Base-by-base conservation (phyloP, 2,888 invertebrate species). In the Trichogramma evanescens region DNA sequence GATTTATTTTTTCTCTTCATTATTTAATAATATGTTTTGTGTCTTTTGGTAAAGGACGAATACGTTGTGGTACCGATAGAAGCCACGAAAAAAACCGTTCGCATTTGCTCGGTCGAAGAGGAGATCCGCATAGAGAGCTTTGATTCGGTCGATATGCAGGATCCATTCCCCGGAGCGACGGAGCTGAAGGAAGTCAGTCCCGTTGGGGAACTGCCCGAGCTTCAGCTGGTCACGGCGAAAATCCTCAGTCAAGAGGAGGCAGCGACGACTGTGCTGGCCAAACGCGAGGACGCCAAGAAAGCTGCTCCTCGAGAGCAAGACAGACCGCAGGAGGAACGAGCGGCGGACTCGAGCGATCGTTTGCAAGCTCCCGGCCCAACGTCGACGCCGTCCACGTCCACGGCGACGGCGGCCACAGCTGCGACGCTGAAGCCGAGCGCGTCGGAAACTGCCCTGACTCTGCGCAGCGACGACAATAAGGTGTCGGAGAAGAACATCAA, bases 401-500 rank as follows among this genome's bases (percentile, higher is more conserved):
- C 41, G 6, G 8, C 48, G 50, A 5, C 45, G 50, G 8, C 56
- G 56, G 57, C 54, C 46, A 2, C 52, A 52, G 0, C 65, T 3
- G 51, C 51, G 13, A 26, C 6, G 6, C 51, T 67, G 6, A 74
- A 74, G 53, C 70, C 73, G 0, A 73, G 58, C 56, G 58, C 70
- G 0, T 74, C 74, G 4, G 74, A 74, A 54, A 73, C 69, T 13
- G 67, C 68, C 4, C 45, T 74, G 42, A 26, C 56, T n/a, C 43
- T 5, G 4, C 50, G 58, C 61, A 62, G 13, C 26, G 66, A 63
- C 5, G 71, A 71, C 4, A 69, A 68, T 56, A 72, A 67, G 48
- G 68, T 73, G 7, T 73, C 73, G 5, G 79, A 78, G 63, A 71
- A 78, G 46, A 80, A 80, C 66, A 74, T 79, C 49, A 79, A 78